phyloP scores from a whole-genome alignment of 2,888 invertebrate genomes.

The Apodemia duryi region DNA sequence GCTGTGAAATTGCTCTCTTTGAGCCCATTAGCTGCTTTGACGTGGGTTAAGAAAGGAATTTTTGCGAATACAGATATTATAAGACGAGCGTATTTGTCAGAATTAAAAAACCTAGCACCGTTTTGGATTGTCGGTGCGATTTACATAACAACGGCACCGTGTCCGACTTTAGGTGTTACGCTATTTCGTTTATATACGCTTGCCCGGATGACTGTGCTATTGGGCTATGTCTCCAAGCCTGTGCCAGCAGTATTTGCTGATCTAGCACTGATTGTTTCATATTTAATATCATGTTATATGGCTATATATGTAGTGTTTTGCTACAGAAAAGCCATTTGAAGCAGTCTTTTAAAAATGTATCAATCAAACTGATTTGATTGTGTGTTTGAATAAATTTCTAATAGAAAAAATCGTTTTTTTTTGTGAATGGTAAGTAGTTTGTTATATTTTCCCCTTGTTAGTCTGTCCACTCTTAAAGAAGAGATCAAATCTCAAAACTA shows the following conservation, averaged over 20 bases:
- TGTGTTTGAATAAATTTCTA: no score
- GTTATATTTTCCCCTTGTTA: no score
- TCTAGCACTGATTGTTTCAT: constrained; percentile 45
- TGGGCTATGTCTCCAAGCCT: constrained; percentile 44
- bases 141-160: constrained; percentile 45
- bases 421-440: no score
- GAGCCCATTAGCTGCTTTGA: constrained; percentile 47
- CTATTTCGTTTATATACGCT: constrained; percentile 44
- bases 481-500: no score
- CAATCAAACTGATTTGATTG: no score
- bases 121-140: constrained; percentile 53
- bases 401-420: no score
- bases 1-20: constrained; percentile 46
- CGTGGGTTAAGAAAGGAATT: constrained; percentile 47
- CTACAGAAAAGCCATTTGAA: constrained; percentile 39
- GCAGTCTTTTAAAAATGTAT: not conserved
- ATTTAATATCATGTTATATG: constrained; percentile 51
- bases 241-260: constrained; percentile 42
- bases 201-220: constrained; percentile 39
- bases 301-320: constrained; percentile 41
- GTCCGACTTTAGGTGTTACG: constrained; percentile 34
- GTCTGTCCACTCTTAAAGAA: no score
- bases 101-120: constrained; percentile 51
- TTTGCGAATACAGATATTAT: constrained; percentile 42
- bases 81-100: constrained; percentile 49